phyloP scores from a whole-genome alignment of 2,797 vertebrate species.

The Gadopsis marmoratus region DNA sequence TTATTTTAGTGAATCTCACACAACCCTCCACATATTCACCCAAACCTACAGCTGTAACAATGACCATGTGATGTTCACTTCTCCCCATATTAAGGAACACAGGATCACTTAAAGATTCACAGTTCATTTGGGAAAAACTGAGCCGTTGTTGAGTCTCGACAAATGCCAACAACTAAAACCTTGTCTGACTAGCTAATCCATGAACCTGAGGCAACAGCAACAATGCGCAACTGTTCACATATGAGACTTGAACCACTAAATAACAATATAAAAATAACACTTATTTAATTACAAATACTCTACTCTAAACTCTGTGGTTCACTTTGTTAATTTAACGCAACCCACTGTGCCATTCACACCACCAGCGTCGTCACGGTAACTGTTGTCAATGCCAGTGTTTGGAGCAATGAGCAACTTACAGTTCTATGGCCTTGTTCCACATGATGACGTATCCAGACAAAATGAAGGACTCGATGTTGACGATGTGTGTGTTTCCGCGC shows the following conservation, averaged over 20 bases:
- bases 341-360: not conserved
- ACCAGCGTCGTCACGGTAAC: not conserved
- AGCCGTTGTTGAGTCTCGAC: not conserved
- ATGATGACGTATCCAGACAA: slow-evolving; percentile 99
- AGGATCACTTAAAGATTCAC: not conserved
- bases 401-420: slow-evolving; percentile 85
- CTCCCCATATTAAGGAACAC: not conserved
- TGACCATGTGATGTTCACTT: not conserved
- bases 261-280: not conserved
- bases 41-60: not conserved
- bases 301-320: not conserved
- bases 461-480: slow-evolving; percentile 98
- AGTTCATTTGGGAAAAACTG: not conserved
- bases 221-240: not conserved
- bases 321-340: not conserved
- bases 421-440: slow-evolving; percentile 99
- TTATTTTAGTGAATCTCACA: not conserved
- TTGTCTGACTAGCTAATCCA: not conserved
- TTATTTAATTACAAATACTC: not conserved
- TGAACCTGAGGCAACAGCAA: not conserved
- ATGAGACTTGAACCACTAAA: not conserved
- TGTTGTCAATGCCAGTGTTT: not conserved
- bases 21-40: not conserved
- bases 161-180: not conserved
- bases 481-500: slow-evolving; percentile 97